Percentiles rank a stretch among this genome's conserved stretches.
Evolutionary conservation across 37 sponge, comb jelly and placozoan species (phyloP).

Genomic region (Halichondria panicea): DNA sequence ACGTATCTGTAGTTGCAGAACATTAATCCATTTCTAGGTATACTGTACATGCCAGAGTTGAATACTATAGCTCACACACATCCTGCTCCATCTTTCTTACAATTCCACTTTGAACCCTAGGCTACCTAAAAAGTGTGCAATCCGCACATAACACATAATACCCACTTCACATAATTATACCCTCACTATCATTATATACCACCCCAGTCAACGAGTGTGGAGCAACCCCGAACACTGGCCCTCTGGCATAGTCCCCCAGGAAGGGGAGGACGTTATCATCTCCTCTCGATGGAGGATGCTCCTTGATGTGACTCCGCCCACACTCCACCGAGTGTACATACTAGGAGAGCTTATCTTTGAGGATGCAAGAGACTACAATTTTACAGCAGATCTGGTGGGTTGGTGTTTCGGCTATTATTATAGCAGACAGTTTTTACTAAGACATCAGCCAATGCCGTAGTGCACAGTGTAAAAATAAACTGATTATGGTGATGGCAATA

Average conservation of each 20-base stretch:
- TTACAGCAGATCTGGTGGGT: slow-evolving; percentile 71
- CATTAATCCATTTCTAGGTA: neutral
- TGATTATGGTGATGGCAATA: slow-evolving; percentile 1
- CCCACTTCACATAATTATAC: neutral
- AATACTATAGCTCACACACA: too few species aligned
- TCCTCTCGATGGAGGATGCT: slow-evolving; percentile 65
- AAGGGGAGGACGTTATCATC: slow-evolving; percentile 75
- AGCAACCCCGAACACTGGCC: slow-evolving; percentile 71
- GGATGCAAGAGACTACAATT: slow-evolving; percentile 73
- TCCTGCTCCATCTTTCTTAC: neutral
- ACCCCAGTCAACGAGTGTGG: slow-evolving; percentile 62
- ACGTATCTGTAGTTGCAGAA: neutral
- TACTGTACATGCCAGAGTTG: too few species aligned
- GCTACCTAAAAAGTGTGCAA: slow-evolving; percentile 1
- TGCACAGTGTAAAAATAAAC: neutral
- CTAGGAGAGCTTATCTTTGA: slow-evolving; percentile 73
- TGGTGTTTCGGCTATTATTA: neutral
- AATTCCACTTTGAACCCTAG: neutral
- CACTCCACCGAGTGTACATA: slow-evolving; percentile 50
- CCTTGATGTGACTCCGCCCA: slow-evolving; percentile 68
- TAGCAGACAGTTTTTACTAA: neutral
- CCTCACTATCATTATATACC: neutral
- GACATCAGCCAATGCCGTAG: neutral
- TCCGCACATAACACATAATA: neutral
- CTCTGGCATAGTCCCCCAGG: slow-evolving; percentile 28